These are phyloP conservation scores for Galago senegalensis DNA, from an alignment of 2,797 vertebrate genomes.

Conservation along the genomic window DNA sequence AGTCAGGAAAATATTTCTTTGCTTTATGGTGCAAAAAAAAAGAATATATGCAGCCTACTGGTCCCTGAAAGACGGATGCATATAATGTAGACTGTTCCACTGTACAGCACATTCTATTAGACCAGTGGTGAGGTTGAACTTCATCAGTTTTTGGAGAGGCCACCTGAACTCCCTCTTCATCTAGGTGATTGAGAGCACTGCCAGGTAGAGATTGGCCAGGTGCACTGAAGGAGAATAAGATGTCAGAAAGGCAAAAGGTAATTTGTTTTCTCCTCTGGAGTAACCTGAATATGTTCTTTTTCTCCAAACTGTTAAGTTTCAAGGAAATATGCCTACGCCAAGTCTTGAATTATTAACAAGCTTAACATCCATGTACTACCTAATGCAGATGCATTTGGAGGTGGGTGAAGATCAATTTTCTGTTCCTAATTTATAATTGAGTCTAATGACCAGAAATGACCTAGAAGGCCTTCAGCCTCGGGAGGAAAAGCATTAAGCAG, in stretches of 20 bases:
- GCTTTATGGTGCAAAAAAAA: constrained; percentile 75
- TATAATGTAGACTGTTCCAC: constrained; percentile 51
- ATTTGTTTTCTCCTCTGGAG: constrained; percentile 76
- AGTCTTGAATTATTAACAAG: constrained; percentile 67
- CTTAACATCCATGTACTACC: constrained; percentile 60
- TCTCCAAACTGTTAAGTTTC: constrained; percentile 73
- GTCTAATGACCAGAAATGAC: constrained; percentile 85
- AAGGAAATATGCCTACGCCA: not conserved
- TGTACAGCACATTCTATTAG: constrained; percentile 66
- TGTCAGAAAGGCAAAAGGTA: constrained; percentile 74
- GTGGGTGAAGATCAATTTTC: constrained; percentile 78
- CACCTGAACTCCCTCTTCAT: constrained; percentile 71
- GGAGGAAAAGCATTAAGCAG: constrained; percentile 79
- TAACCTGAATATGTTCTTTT: constrained; percentile 71
- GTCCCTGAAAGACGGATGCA: constrained; percentile 79
- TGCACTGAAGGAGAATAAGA: constrained; percentile 76
- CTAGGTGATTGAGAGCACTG: constrained; percentile 74
- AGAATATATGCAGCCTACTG: constrained; percentile 63
- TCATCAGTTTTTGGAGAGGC: constrained; percentile 73
- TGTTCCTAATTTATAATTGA: constrained; percentile 85
- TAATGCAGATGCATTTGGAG: constrained; percentile 51
- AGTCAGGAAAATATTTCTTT: constrained; percentile 79
- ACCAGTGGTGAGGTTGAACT: constrained; percentile 61
- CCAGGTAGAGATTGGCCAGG: constrained; percentile 55
- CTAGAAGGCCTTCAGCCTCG: constrained; percentile 75